Base-by-base conservation (phyloP, 2,797 vertebrate genomes). In the Chiroxiphia lanceolata region DNA sequence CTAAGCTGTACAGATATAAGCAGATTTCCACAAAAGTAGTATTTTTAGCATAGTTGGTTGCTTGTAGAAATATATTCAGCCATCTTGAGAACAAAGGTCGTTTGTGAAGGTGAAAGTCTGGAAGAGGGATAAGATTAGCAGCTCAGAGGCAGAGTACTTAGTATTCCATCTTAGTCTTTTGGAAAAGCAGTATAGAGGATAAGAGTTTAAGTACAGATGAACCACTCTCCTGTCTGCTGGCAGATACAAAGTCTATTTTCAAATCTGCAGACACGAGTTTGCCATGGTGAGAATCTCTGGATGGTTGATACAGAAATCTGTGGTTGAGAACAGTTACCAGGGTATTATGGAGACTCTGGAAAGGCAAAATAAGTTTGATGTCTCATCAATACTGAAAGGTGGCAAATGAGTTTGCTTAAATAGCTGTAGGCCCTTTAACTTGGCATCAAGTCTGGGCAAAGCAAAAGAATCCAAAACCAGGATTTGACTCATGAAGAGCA, bases 401-500 rank as follows among this genome's bases (percentile, higher is more conserved):
- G 21, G 26, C 21, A n/a, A 13, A 13, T 19, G 10, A 38, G 19
- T 34, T 67, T 51, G 7, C 5, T 47, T 26, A 10, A 48, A 20
- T 15, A 59, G 23, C 26, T 63, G 6, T 31, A 71, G 33, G 57
- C 20, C 31, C 33, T 2, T 20, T 21, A 47, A 23, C 21, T 45
- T 75, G 23, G 42, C 59, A 44, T 60, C 21, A 23, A 10, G 27
- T 47, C 25, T 16, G 38, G 38, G 29, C 15, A 38, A 56, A 72
- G 45, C 2, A 13, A 29, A 47, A 48, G 1, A 26, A 50, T n/a
- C 6, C 1, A 4, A 33, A 27, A 9, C 11, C 5, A 8, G 25
- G 47, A 22, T 65, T 76, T 48, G 26, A 16, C 29, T 70, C 0
- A 0, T 3, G 22, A 76, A 26, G 15, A 67, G 18, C 36, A 36